Evolutionary conservation across 2,888 invertebrate species (phyloP).

Genomic region (Panopea generosa): DNA sequence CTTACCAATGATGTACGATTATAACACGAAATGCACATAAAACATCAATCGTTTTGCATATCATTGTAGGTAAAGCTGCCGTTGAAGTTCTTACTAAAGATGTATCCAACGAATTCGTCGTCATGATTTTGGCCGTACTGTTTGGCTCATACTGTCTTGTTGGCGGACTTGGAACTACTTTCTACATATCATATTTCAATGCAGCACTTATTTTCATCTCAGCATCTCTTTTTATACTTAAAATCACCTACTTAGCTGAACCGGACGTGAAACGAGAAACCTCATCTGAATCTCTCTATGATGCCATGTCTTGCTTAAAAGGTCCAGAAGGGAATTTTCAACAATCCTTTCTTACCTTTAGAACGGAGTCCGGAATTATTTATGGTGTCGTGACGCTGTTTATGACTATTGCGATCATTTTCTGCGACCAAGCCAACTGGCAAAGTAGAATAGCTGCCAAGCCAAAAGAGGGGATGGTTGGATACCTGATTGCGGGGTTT

Average conservation of each 20-base stretch:
- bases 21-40: too few species aligned
- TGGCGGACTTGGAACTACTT: constrained; percentile 81
- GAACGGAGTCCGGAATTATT: constrained; percentile 72
- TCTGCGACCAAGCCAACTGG: constrained; percentile 82
- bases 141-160: constrained; percentile 79
- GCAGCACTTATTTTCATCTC: constrained; percentile 76
- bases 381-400: constrained; percentile 72
- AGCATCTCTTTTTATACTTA: constrained; percentile 71
- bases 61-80: constrained; percentile 73
- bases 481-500: constrained; percentile 79
- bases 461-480: constrained; percentile 78
- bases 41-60: too few species aligned
- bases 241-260: constrained; percentile 65
- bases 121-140: constrained; percentile 75
- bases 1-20: too few species aligned
- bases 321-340: constrained; percentile 71
- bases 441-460: constrained; percentile 83
- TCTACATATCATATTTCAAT: constrained; percentile 83
- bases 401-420: constrained; percentile 69
- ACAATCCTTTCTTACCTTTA: constrained; percentile 74
- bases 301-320: constrained; percentile 67
- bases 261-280: constrained; percentile 57
- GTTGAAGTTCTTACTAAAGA: constrained; percentile 74
- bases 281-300: constrained; percentile 63
- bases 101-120: constrained; percentile 73